Conservation (phyloP, 1,140 invertebrate species). For the Choristoneura fumiferana region DNA sequence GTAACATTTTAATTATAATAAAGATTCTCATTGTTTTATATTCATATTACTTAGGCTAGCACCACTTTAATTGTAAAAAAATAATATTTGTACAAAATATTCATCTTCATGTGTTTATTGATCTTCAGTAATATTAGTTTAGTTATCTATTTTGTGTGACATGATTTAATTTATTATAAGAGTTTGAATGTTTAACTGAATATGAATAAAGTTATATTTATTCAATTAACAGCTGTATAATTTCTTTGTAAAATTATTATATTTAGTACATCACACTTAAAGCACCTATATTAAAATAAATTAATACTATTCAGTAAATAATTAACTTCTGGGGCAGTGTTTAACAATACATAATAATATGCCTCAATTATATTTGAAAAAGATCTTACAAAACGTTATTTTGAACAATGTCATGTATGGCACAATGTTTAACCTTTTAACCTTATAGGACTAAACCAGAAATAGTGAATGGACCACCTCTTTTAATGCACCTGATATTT, state of each 20-base stretch:
- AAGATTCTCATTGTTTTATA: constrained; percentile 14
- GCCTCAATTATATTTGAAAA: no score
- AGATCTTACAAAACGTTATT: no score
- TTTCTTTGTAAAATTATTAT: background rate
- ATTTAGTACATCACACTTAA: constrained; percentile 1
- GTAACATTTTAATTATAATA: constrained; percentile 19
- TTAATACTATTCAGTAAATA: constrained; percentile 17
- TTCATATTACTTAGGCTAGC: constrained; percentile 5
- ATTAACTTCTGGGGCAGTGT: background rate
- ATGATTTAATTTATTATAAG: constrained; percentile 11
- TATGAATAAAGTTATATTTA: constrained; percentile 16
- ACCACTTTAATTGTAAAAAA: constrained; percentile 7
- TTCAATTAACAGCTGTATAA: constrained; percentile 1
- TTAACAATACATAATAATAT: background rate
- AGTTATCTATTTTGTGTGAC: constrained; percentile 1
- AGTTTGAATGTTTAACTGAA: background rate
- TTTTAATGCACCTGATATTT: no score
- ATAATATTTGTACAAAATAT: constrained; percentile 7
- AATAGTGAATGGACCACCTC: no score
- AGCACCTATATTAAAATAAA: constrained; percentile 2
- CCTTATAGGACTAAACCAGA: no score
- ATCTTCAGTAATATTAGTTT: background rate
- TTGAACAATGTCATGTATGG: no score
- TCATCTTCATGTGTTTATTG: constrained; percentile 11
- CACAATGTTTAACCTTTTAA: no score